Conservation (phyloP, 2,113 vertebrate species). For the Neoarius graeffei region DNA sequence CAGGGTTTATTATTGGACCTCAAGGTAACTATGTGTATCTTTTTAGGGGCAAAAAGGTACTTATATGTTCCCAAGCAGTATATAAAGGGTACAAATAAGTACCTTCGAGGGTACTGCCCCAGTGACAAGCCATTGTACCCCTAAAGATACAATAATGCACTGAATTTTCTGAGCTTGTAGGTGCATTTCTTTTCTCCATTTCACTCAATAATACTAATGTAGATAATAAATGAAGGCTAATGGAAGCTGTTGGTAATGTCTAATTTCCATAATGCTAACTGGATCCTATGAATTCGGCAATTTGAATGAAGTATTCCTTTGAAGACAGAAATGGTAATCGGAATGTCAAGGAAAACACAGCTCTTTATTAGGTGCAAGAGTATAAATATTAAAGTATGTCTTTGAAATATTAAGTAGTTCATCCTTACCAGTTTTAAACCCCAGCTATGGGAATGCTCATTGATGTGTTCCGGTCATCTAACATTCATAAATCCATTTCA, state of each 20-base stretch:
- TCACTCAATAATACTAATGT: not conserved
- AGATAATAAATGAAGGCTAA: not conserved
- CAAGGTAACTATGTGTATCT: too few relatives aligned
- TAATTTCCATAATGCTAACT: not conserved
- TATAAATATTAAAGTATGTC: not conserved
- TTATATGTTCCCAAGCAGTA: too few relatives aligned
- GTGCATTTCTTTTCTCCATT: too few relatives aligned
- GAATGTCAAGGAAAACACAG: not conserved
- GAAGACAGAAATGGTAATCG: not conserved
- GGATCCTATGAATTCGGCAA: not conserved
- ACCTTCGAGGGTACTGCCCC: too few relatives aligned
- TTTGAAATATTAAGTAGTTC: constrained; percentile 14
- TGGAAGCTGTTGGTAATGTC: not conserved
- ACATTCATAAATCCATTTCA: not conserved
- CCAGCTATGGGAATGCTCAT: not conserved
- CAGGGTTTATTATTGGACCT: too few relatives aligned
- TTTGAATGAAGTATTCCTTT: not conserved
- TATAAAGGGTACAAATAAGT: too few relatives aligned
- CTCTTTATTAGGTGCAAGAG: not conserved
- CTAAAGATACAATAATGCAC: too few relatives aligned
- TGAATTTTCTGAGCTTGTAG: too few relatives aligned
- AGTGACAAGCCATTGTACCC: too few relatives aligned
- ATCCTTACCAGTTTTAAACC: not conserved
- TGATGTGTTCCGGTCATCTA: not conserved
- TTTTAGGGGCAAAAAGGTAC: too few relatives aligned